Evolutionary conservation across 2,113 vertebrate species (phyloP).

Genomic region (Plectropomus leopardus): DNA sequence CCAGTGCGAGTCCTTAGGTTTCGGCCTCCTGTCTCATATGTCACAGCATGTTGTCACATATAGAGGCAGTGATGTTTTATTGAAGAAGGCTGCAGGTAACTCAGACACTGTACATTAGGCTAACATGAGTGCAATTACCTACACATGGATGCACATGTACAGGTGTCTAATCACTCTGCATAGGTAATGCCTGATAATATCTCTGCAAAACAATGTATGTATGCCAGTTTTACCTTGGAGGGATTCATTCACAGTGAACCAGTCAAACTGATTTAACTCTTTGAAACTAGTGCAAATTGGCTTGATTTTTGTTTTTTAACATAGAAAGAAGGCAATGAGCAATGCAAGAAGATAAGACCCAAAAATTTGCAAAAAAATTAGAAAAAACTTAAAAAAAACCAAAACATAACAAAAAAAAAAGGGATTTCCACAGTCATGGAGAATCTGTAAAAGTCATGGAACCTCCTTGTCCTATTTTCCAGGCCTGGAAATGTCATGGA

Average conservation of each 20-base stretch:
- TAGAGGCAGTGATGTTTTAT: conserved; percentile 75
- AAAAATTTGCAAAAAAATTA: too few relatives aligned
- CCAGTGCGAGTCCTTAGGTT: conserved; percentile 72
- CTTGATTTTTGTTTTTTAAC: too few relatives aligned
- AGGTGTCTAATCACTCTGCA: conserved; percentile 62
- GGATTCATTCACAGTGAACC: conserved; percentile 30
- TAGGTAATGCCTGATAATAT: conserved; percentile 49
- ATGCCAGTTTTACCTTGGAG: conserved; percentile 21
- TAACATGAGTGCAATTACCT: conserved; percentile 62
- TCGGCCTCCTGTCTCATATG: conserved; percentile 71
- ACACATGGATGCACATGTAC: conserved; percentile 37
- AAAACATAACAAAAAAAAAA: too few relatives aligned
- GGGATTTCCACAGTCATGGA: too few relatives aligned
- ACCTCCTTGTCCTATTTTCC: too few relatives aligned
- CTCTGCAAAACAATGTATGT: conserved; percentile 6
- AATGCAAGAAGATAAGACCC: too few relatives aligned
- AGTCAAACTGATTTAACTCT: conserved; percentile 16
- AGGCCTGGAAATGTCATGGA: too few relatives aligned
- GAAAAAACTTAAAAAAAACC: too few relatives aligned
- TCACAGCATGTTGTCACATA: conserved; percentile 68
- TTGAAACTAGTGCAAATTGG: too few relatives aligned
- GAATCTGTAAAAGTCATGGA: too few relatives aligned
- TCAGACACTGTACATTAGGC: conserved; percentile 56
- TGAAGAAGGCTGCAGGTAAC: conserved; percentile 63
- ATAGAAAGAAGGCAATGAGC: too few relatives aligned